Evolutionary conservation across 53 echinoderm and acorn worm species (phyloP), one percentile per base, ranked within the genome.

Genomic region (Stichopus horrens): DNA sequence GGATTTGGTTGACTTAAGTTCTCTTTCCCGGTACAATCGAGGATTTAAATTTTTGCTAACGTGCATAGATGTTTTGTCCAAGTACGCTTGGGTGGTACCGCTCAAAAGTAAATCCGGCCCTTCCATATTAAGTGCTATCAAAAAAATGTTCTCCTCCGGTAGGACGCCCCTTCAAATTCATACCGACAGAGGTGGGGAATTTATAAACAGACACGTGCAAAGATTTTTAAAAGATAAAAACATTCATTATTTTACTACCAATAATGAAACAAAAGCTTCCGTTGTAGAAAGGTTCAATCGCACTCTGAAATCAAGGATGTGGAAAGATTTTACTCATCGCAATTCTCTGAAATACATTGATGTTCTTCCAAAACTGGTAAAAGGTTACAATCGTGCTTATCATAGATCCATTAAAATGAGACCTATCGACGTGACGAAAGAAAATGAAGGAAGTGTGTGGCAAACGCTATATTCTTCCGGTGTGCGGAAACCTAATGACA

Each of bases 241-340:
- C 80, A 92, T 94, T 77, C 55, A 74, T 13, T 92, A 87, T 79
- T 94, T 91, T 53, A 92, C 92, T 1, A 89, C 94, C 37, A 79
- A 91, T 74, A 93, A 93, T 59, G 84, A 89, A 86, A 93, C 94
- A 21, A 93, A 93, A 84, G 89, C 91, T 16, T 83, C 88, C 37
- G 83, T 93, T 14, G 91, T 93, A 9, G 91, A 93, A 74, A 56
- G 94, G 16, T 93, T 91, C 57, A 93, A 93, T 81, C 65, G 91
- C 18, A 93, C 93, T 5, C 37, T 93, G 74, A 86, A 90, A 88
- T 92, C 88, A 55, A 86, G 85, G 74, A 90, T 90, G 90, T 84
- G 79, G 89, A 82, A 83, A 58, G 63, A 83, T 37, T 89, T 89
- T 74, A 89, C 89, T n/a, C 79, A 90, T 77, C 79, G 68, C 89